Evolutionary conservation across 2,888 invertebrate genomes (phyloP).

Genomic region (Limnephilus lunatus): DNA sequence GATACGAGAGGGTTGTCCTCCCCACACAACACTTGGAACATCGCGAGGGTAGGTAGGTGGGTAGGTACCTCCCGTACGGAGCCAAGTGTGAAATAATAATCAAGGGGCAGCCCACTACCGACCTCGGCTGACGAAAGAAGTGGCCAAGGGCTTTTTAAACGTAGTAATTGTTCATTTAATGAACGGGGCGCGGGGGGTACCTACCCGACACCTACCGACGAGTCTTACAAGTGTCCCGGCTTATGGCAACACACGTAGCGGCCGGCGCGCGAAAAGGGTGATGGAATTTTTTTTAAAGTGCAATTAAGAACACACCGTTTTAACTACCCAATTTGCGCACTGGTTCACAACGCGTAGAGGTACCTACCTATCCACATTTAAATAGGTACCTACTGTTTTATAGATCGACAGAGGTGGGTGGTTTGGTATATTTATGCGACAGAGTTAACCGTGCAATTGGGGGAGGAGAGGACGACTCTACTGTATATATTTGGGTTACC

Average conservation of each 20-base stretch:
- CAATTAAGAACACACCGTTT: constrained; percentile 38
- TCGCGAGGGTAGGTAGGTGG: constrained; percentile 18
- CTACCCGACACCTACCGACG: constrained; percentile 22
- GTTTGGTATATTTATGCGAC: too few relatives aligned
- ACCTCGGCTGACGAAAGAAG: constrained; percentile 36
- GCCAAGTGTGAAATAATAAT: constrained; percentile 64
- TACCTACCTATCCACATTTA: not conserved
- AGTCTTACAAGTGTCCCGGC: constrained; percentile 22
- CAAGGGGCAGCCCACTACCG: constrained; percentile 52
- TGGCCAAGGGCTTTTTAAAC: constrained; percentile 63
- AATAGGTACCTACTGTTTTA: not conserved
- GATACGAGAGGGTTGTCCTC: not conserved
- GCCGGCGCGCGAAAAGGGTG: constrained; percentile 27
- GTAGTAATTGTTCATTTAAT: constrained; percentile 66
- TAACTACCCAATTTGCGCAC: constrained; percentile 28
- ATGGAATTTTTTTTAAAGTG: constrained; percentile 33
- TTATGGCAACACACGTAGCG: constrained; percentile 53
- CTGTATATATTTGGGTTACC: not conserved
- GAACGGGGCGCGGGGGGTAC: constrained; percentile 53
- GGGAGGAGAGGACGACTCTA: too few relatives aligned
- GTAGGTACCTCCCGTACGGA: not conserved
- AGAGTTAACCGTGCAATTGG: not conserved
- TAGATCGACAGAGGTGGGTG: not conserved
- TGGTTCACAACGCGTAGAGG: not conserved
- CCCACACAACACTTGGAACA: constrained; percentile 47